A percentile compares a stretch with the other conserved stretches of the same genome.
Evolutionary conservation across 2,113 vertebrate species (phyloP).

Genomic region (Crypturellus undulatus): DNA sequence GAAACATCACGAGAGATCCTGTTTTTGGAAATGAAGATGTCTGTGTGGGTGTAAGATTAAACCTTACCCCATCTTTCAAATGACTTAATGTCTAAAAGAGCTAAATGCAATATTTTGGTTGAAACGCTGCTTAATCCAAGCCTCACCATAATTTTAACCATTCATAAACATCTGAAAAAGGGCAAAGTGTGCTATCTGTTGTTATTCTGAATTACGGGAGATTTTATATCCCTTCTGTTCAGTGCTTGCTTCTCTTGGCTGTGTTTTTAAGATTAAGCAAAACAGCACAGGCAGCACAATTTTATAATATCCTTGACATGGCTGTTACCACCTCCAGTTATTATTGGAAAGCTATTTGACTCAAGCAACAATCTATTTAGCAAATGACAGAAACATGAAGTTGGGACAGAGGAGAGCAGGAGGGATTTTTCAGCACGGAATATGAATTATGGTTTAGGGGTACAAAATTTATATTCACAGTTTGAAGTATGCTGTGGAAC

Average conservation of each 20-base stretch:
- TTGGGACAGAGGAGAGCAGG: not conserved
- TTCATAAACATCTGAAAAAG: slow-evolving; percentile 37
- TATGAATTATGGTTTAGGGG: accelerated
- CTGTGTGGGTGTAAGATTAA: slow-evolving; percentile 48
- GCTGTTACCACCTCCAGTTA: slow-evolving; percentile 7
- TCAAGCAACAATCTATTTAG: slow-evolving; percentile 2
- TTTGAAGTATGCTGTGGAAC: not conserved
- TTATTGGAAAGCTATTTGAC: slow-evolving; percentile 16
- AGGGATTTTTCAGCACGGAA: not conserved
- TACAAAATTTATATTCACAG: not conserved
- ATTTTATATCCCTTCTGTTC: slow-evolving; percentile 50
- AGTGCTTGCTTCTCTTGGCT: not conserved
- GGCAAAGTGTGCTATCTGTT: slow-evolving; percentile 27
- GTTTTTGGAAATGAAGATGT: slow-evolving; percentile 52
- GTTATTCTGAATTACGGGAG: not conserved
- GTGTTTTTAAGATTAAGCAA: slow-evolving; percentile 39
- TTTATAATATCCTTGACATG: slow-evolving; percentile 36
- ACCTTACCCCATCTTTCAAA: slow-evolving; percentile 30
- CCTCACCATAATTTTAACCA: not conserved
- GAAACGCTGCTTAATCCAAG: slow-evolving; percentile 34
- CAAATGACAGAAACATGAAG: slow-evolving; percentile 13
- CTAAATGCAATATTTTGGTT: slow-evolving; percentile 47
- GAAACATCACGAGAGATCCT: slow-evolving; percentile 26
- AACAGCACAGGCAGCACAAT: slow-evolving; percentile 32
- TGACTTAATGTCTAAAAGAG: slow-evolving; percentile 38